Percentiles rank a stretch among this genome's conserved stretches.
These are phyloP conservation scores for Serinus canaria DNA, from an alignment of 2,113 vertebrate genomes.

Conservation along the genomic window DNA sequence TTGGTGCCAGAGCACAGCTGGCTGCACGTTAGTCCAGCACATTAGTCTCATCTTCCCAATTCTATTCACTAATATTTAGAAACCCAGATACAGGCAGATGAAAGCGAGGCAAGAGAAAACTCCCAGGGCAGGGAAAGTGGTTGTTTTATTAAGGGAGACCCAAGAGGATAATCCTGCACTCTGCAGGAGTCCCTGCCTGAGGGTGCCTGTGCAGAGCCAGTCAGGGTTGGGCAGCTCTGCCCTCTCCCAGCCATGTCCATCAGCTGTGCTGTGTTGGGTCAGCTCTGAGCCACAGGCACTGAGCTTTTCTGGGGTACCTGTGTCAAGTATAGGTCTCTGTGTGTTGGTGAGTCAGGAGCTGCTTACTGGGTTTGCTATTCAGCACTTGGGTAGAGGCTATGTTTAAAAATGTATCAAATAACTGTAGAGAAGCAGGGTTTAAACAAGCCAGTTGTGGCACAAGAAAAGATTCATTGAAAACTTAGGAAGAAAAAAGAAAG, in stretches of 20 bases:
- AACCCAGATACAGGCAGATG: neutral
- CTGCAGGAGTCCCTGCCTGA: rapidly evolving
- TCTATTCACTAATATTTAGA: neutral
- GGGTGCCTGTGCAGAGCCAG: rapidly evolving
- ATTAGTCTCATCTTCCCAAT: neutral
- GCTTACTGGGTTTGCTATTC: neutral
- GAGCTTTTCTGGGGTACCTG: neutral
- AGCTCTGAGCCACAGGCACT: neutral
- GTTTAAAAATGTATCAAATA: neutral
- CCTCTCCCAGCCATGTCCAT: rapidly evolving
- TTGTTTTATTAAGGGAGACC: neutral
- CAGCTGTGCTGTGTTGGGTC: neutral
- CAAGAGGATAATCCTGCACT: neutral
- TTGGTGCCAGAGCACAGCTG: neutral
- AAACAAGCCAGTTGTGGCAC: neutral
- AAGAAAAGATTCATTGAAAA: neutral
- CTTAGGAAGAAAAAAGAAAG: neutral
- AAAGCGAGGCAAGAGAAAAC: neutral
- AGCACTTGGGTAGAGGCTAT: neutral
- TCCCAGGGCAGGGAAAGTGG: neutral
- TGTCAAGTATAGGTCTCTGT: neutral
- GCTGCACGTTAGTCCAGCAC: neutral
- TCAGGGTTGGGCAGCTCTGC: neutral
- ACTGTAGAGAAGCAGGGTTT: neutral
- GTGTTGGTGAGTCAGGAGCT: neutral